Base-by-base conservation (phyloP, 1,140 invertebrate species). In the Meteorus sp. region DNA sequence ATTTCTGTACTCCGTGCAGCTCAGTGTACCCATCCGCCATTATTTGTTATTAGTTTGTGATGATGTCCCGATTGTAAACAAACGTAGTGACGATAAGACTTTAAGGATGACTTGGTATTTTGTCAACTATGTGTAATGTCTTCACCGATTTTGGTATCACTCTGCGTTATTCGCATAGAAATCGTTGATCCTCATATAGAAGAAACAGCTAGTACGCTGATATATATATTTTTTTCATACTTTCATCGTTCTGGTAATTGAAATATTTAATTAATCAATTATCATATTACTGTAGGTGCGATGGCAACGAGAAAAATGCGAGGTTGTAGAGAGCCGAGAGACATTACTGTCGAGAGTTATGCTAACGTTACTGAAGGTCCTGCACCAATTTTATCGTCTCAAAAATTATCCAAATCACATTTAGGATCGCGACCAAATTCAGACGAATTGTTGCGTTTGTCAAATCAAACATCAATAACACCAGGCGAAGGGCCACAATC, bases 281-380 rank as follows among this genome's bases (percentile, higher is more conserved):
- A 15, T 39, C 23, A 23, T 59, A 62, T 57, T 35, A 37, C 41
- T 39, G n/a, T 44, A 75, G 68, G 60, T 52, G 61, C 63, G 45
- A 77, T 77, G 64, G 73, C 69, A 52, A 65, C 73, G 9, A 74
- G 71, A 64, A 83, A 83, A 67, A 78, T 82, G 56, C 74, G 84
- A 35, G 86, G 85, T 37, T 79, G 83, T 60, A 73, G 87, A 45
- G 81, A 84, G 67, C 70, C 83, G 1, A 77, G 80, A 29, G 82
- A 88, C 57, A 87, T 89, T 48, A 84, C 77, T 39, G 83, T 89
- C 6, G 86, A 89, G 70, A 88, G 85, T 39, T 87, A 85, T 63
- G 81, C 83, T 11, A 85, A 81, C 65, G 64, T 76, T 25, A 69
- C 81, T 33, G 80, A 84, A 61, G 70, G 73, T 23, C 68, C 73